A percentile compares a stretch with the other conserved stretches of the same genome.
phyloP scores from a whole-genome alignment of 2,888 invertebrate species.

The Suillia variegata region DNA sequence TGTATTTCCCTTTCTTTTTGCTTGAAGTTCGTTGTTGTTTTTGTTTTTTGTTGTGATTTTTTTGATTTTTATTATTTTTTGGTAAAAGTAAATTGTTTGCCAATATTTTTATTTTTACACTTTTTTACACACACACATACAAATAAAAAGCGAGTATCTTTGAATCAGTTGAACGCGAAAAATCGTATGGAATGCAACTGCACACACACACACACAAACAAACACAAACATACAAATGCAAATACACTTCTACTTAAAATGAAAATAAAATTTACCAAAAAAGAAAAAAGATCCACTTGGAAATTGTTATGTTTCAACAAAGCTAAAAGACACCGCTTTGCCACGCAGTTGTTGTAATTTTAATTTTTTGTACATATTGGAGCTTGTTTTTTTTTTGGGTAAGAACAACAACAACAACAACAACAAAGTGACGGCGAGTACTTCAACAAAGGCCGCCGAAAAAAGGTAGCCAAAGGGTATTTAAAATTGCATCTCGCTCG shows the following conservation, averaged over 20 bases:
- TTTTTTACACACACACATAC: background rate
- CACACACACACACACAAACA: too few species aligned
- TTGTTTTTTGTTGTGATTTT: slow-evolving; percentile 33
- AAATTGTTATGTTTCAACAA: slow-evolving; percentile 18
- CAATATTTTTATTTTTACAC: slow-evolving; percentile 33
- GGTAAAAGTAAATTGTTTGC: slow-evolving; percentile 51
- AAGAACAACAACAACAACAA: slow-evolving; percentile 13
- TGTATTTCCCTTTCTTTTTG: slow-evolving; percentile 29
- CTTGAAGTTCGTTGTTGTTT: slow-evolving; percentile 14
- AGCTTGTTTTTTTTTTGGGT: background rate
- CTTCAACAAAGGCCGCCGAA: slow-evolving; percentile 44
- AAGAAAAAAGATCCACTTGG: slow-evolving; percentile 4
- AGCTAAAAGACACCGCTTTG: slow-evolving; percentile 9
- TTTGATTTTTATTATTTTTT: too few species aligned
- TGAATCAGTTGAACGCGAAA: slow-evolving; percentile 21
- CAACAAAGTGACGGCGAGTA: slow-evolving; percentile 16
- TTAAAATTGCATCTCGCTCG: slow-evolving; percentile 46
- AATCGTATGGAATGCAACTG: slow-evolving; percentile 11
- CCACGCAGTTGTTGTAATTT: slow-evolving; percentile 3
- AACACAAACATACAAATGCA: too few species aligned
- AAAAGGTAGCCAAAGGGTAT: slow-evolving; percentile 52
- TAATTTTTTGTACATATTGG: background rate
- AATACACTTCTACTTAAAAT: slow-evolving; percentile 30
- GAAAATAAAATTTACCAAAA: slow-evolving; percentile 30
- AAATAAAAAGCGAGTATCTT: slow-evolving; percentile 15